A percentile compares a stretch with the other conserved stretches of the same genome.
These are phyloP conservation scores for Cephonodes hylas DNA, from an alignment of 2,888 invertebrate genomes.

Conservation along the genomic window DNA sequence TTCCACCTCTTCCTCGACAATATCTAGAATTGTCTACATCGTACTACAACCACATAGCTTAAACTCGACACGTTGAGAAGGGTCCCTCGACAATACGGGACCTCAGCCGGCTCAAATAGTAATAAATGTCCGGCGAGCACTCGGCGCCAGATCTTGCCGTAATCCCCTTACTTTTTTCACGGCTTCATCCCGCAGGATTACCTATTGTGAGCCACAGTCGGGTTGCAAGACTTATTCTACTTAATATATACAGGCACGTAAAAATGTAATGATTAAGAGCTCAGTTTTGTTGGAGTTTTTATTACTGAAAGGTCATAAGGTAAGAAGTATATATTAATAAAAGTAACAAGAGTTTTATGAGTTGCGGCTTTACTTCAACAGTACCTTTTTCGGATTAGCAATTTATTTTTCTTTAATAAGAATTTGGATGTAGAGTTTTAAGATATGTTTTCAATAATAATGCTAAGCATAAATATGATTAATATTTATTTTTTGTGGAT, in stretches of 20 bases:
- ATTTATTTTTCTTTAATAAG: no score
- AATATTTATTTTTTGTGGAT: no score
- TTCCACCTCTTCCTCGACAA: background rate
- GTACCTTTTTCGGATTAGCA: no score
- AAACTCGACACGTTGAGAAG: background rate
- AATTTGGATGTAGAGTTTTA: no score
- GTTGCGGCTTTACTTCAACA: background rate
- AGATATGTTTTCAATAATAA: no score
- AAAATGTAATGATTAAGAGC: background rate
- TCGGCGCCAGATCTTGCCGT: background rate
- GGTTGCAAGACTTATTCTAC: background rate
- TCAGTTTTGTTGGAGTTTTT: background rate
- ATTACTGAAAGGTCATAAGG: background rate
- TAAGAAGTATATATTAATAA: background rate
- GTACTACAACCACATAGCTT: background rate
- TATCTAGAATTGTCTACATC: background rate
- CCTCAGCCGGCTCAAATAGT: background rate
- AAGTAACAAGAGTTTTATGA: background rate
- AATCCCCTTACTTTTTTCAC: constrained; percentile 9
- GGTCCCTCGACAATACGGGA: constrained; percentile 6
- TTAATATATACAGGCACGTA: background rate
- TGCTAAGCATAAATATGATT: no score
- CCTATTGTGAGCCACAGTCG: background rate
- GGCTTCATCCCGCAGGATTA: constrained; percentile 9
- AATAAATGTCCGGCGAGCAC: constrained; percentile 2